Evolutionary conservation across 2,888 invertebrate species (phyloP).

Genomic region (Calameuta pallipes): DNA sequence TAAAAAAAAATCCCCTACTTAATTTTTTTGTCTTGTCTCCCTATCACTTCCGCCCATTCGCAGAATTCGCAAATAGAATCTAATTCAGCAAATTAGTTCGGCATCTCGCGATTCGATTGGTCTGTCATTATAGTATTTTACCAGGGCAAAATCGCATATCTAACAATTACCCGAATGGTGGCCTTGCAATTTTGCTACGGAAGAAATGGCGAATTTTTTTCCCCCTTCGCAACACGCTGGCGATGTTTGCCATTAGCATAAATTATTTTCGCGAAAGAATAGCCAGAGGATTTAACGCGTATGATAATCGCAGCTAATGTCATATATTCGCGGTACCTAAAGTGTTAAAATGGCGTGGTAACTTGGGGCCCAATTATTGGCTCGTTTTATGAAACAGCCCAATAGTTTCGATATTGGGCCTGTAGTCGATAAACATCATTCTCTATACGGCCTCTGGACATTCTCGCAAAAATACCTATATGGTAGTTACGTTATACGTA

Average conservation of each 20-base stretch:
- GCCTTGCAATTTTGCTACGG: conserved; percentile 20
- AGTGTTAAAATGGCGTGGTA: conserved; percentile 55
- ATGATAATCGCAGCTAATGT: conserved; percentile 42
- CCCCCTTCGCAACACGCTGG: not conserved
- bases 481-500: not conserved
- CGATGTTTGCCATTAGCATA: conserved; percentile 50
- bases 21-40: conserved; percentile 4
- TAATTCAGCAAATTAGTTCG: not conserved
- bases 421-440: not conserved
- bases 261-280: conserved; percentile 43
- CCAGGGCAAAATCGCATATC: conserved; percentile 40
- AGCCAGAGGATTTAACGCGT: conserved; percentile 36
- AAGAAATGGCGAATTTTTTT: not conserved
- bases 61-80: not conserved
- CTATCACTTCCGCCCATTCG: conserved; percentile 12
- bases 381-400: conserved; percentile 3
- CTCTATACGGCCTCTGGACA: conserved; percentile 1
- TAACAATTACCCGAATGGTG: conserved; percentile 44
- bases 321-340: conserved; percentile 47
- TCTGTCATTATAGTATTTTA: conserved; percentile 35
- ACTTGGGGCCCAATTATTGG: conserved; percentile 26
- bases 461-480: not conserved
- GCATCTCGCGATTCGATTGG: not conserved
- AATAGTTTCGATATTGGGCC: not conserved
- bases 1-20: not conserved